Evolutionary conservation across 2,888 invertebrate species (phyloP).

Genomic region (Standfussiana lucernea): DNA sequence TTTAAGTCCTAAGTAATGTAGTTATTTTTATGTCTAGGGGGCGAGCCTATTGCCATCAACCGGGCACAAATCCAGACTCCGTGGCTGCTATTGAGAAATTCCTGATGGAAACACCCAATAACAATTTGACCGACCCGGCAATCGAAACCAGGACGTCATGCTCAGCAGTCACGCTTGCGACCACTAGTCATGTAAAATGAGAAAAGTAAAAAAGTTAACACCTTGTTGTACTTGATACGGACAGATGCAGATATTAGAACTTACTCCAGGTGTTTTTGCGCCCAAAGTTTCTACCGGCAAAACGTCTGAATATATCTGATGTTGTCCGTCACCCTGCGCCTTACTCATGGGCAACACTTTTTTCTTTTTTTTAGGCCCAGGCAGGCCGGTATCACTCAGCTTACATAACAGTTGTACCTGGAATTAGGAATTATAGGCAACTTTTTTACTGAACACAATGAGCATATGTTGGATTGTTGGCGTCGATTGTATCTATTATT

Average conservation of each 20-base stretch:
- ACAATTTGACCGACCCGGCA: too few relatives aligned
- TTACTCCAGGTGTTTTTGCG: constrained; percentile 65
- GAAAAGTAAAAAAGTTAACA: background rate
- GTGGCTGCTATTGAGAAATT: too few relatives aligned
- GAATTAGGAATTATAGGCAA: constrained; percentile 59
- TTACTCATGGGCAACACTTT: constrained; percentile 73
- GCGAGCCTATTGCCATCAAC: too few relatives aligned
- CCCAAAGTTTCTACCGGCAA: constrained; percentile 74
- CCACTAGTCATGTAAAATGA: too few relatives aligned
- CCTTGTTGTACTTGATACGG: background rate
- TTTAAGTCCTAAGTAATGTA: too few relatives aligned
- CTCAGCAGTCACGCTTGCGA: too few relatives aligned
- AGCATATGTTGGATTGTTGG: background rate
- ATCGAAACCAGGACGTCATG: too few relatives aligned
- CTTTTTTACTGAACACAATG: background rate
- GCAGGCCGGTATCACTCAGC: constrained; percentile 81
- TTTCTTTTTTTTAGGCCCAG: constrained; percentile 74
- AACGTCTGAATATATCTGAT: constrained; percentile 75
- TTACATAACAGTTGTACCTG: constrained; percentile 84
- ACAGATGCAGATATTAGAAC: constrained; percentile 27
- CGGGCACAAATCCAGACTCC: too few relatives aligned
- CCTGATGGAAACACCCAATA: too few relatives aligned
- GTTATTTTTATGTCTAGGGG: too few relatives aligned
- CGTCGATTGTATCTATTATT: background rate
- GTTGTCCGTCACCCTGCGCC: constrained; percentile 80